Evolutionary conservation across 2,113 vertebrate species (phyloP), one percentile per base, ranked within the genome.

Genomic region (Seriola rivoliana): DNA sequence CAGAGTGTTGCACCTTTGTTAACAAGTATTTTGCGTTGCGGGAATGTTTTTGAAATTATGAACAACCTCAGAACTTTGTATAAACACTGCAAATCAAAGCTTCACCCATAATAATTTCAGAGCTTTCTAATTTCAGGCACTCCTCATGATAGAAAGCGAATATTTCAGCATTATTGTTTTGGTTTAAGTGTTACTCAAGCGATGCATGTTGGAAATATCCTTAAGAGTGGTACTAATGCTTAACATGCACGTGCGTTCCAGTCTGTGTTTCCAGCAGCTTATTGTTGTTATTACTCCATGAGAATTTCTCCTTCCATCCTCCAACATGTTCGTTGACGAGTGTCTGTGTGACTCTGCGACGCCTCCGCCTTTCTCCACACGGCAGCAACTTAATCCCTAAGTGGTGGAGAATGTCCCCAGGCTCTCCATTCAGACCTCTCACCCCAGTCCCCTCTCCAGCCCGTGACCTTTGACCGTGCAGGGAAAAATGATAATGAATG

Each of bases 341-440:
- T 75, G 80, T 87, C 77, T 84, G 87, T 88, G 85, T 80, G 84
- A 84, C 85, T 80, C 86, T 71, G 85, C 36, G 85, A 88, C 34
- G 86, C 82, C 91, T 90, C 84, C 75, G 16, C 81, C 77, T 91
- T 75, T 8, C 84, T 66, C 89, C 88, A 80, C 84, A 69, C 10
- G n/a, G 89, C 86, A 77, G 77, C 84, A 88, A 91, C 84, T 90
- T 89, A 93, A 93, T 90, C 88, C 88, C 71, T 75, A n/a, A 67
- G 84, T 75, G 63, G 58, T 54, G 81, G 83, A 80, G 85, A 80
- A 77, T 79, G 59, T 80, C 75, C 70, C 89, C 88, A 80, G 71
- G 64, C 65, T 90, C 90, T 86, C 85, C 81, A 85, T 73, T 90
- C 78, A 85, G 5, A 42, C 46, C 44, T 0, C 42, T 66, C 3